These are phyloP conservation scores for Phalacrocorax brasilianus DNA, from an alignment of 2,113 vertebrate genomes.

Conservation along the genomic window DNA sequence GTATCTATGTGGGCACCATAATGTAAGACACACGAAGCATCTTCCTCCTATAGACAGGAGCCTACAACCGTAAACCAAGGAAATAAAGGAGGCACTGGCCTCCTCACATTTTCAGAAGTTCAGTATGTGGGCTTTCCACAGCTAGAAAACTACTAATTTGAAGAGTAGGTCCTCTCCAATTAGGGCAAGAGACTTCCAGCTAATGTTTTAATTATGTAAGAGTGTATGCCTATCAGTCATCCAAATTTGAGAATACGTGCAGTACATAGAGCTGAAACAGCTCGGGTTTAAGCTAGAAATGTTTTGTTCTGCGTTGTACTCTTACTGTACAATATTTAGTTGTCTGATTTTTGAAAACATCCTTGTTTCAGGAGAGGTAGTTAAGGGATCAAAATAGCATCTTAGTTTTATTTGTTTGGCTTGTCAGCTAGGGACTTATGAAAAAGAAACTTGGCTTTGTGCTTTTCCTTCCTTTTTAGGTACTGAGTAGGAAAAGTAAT, in stretches of 20 bases:
- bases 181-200: background rate
- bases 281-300: background rate
- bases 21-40: background rate
- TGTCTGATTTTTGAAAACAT: background rate
- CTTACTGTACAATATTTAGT: background rate
- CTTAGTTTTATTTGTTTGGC: background rate
- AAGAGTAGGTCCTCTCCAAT: background rate
- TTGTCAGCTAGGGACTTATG: background rate
- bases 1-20: background rate
- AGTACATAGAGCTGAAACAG: background rate
- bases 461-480: background rate
- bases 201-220: background rate
- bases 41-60: background rate
- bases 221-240: background rate
- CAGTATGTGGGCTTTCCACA: background rate
- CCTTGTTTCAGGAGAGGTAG: background rate
- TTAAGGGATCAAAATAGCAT: background rate
- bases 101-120: background rate
- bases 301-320: background rate
- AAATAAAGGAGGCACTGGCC: background rate
- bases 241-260: background rate
- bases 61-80: background rate
- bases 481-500: background rate
- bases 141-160: background rate
- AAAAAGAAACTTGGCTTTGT: background rate